Base-by-base conservation (phyloP, 2,113 vertebrate genomes). In the Mesoclemmys tuberculata region DNA sequence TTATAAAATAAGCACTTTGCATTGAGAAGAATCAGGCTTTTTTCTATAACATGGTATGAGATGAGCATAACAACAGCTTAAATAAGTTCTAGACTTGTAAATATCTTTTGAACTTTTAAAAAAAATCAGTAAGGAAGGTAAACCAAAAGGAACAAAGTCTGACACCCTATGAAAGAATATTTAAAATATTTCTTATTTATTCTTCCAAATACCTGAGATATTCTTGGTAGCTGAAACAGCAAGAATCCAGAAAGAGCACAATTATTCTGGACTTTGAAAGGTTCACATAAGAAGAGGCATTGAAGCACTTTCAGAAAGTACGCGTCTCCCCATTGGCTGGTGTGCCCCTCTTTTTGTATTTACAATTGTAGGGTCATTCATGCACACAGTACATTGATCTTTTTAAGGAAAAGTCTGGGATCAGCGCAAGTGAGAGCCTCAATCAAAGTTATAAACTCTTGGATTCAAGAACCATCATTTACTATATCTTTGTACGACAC, bases 241-340 rank as follows among this genome's bases (percentile, higher is more conserved):
- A 82, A 86, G 52, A 38, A 31, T 4, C 29, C 27, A 35, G 27
- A 10, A 85, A 58, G n/a, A 71, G n/a, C n/a, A n/a, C n/a, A n/a
- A 18, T 21, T 74, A 10, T 41, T 75, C 6, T 27, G 71, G 10
- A 75, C 22, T 75, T 75, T 41, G 22, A 44, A 75, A 75, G 38
- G 71, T 75, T 75, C 24, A 26, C 11, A 75, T 19, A 74, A 71
- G n/a, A 26, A 26, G 3, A 14, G 71, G 11, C 21, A 13, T 24
- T 75, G 38, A 75, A 44, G 38, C 41, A 44, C 38, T 4, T 46
- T 10, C 56, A 77, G 4, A 2, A 31, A 0, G 48, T 10, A 22
- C 44, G 2, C 0, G 0, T 35, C 82, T 87, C 29, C 56, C 46
- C 55, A 1, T 11, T 0, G 3, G 41, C 8, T 74, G 12, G 6